Base-by-base conservation (phyloP, 2,797 vertebrate species). In the Gambusia yucatana region DNA sequence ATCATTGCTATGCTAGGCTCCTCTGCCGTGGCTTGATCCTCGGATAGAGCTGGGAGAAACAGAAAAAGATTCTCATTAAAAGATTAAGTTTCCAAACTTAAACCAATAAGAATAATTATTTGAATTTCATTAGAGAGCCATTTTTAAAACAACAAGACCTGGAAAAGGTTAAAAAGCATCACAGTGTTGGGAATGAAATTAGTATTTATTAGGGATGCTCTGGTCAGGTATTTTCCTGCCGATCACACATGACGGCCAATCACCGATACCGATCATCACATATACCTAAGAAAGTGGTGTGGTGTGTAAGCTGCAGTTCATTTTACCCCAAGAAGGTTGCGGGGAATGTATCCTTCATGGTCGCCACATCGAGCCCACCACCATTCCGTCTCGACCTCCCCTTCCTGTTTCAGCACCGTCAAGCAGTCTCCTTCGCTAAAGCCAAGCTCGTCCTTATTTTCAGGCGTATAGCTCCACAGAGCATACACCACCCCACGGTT, bases 1-100 rank as follows among this genome's bases (percentile, higher is more conserved):
- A 33, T 14, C 1, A 20, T 0, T 5, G 39, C 87, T 92, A 98
- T 3, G 98, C 98, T 94, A 99, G 95, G 87, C 96, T 99, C 93
- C 98, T 96, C 91, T 98, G 97, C 83, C 97, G 95, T 48, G 96
- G 97, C 87, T 97, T 98, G 95, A 99, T 98, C 95, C 98, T 96
- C 57, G 96, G 97, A 82, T 98, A 99, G 0, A 99, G 96, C 98
- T 99, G 91, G 9, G 57, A 77, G 71, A 4, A 41, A 71, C 77
- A 52, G n/a, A 52, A 67, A 88, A 4, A 93, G 91, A 47, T 84
- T 63, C 47, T 83, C 77, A 76, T 85, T 84, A 78, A 76, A 30
- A 61, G 11, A 61, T 33, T 16, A 75, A 73, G 5, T 7, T 65
- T 65, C 3, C 6, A 39, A 65, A 65, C 2, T 65, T 8, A 65